Conservation (phyloP, 2,888 invertebrate species). For the Mesorhabditis spiculigera region DNA sequence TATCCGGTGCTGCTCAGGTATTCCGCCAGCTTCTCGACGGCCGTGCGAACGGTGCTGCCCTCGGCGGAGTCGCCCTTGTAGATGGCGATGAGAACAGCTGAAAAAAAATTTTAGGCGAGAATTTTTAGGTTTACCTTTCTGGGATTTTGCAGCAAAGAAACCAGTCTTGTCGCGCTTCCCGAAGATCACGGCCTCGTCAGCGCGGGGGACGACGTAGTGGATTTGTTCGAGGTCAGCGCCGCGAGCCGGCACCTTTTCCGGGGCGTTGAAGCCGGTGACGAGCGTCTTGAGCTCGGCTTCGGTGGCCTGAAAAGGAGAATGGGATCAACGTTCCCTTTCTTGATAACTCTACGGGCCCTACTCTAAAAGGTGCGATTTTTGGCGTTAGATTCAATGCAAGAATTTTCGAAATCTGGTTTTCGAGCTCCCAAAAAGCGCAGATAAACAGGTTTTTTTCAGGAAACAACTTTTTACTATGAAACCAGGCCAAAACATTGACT, state of each 20-base stretch:
- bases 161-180: constrained; percentile 57
- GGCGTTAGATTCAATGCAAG: not conserved
- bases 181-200: constrained; percentile 56
- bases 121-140: constrained; percentile 28
- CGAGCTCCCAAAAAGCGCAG: not conserved
- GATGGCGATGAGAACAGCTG: constrained; percentile 53
- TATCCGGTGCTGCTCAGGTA: constrained; percentile 45
- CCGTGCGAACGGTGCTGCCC: constrained; percentile 45
- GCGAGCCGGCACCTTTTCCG: constrained; percentile 33
- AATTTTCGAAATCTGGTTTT: not conserved
- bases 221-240: constrained; percentile 52
- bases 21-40: constrained; percentile 50
- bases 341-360: no score
- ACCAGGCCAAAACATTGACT: not conserved
- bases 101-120: constrained; percentile 14
- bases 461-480: not conserved
- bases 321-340: no score
- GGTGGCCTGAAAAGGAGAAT: constrained; percentile 42
- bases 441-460: not conserved
- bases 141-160: constrained; percentile 56
- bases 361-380: no score
- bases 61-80: constrained; percentile 53
- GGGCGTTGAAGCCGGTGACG: constrained; percentile 43
- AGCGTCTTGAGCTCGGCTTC: constrained; percentile 50
- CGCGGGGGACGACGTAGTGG: constrained; percentile 58